These are phyloP conservation scores for Corythaeola cristata DNA, from an alignment of 2,113 vertebrate species.

Conservation along the genomic window DNA sequence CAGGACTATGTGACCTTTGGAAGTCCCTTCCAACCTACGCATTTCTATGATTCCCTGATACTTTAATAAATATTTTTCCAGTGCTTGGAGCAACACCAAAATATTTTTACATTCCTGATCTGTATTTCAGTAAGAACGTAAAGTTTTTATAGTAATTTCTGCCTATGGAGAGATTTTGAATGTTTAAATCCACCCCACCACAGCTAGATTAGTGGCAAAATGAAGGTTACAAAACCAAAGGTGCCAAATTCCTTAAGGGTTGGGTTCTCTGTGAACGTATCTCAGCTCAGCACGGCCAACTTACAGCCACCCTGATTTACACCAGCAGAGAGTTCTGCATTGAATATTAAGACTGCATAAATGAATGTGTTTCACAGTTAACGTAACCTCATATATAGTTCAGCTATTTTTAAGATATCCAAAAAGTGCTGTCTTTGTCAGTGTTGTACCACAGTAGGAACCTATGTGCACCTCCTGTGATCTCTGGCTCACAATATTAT, in stretches of 20 bases:
- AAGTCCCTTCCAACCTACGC: neutral
- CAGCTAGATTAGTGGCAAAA: neutral
- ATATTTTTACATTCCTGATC: neutral
- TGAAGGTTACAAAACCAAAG: neutral
- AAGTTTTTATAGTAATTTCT: constrained; percentile 2
- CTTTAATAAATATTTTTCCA: constrained; percentile 35
- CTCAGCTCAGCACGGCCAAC: neutral
- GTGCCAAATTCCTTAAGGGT: neutral
- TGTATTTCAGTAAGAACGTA: neutral
- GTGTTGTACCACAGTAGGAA: neutral
- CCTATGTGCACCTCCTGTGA: neutral
- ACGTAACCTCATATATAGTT: neutral
- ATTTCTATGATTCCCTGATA: neutral
- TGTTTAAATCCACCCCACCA: neutral
- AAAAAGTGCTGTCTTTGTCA: neutral
- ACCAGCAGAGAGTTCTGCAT: neutral
- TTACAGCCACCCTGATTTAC: neutral
- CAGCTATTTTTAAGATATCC: neutral
- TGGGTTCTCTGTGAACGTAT: neutral
- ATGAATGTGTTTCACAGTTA: constrained; percentile 51
- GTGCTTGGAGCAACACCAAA: neutral
- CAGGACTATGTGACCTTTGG: neutral
- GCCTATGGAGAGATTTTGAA: neutral
- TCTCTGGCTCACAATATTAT: neutral
- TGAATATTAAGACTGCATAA: constrained; percentile 24